A percentile compares a stretch with the other conserved stretches of the same genome.
Conservation (phyloP, 2,797 vertebrate genomes). For the Sylvilagus floridanus region DNA sequence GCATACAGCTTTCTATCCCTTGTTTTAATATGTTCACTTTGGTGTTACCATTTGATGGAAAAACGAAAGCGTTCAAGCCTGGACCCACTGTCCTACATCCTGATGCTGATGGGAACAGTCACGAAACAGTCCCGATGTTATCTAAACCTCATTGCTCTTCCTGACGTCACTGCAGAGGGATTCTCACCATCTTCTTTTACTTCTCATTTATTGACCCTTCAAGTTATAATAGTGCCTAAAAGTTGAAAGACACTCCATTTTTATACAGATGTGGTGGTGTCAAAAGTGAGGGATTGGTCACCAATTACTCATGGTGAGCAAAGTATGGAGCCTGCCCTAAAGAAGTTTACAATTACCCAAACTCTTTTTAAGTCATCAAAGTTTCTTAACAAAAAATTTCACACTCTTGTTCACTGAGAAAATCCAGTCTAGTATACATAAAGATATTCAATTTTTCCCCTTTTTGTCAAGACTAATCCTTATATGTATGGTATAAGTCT, state of each 20-base stretch:
- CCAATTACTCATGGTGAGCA: background rate
- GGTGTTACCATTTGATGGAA: background rate
- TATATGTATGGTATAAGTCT: background rate
- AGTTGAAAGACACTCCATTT: no score
- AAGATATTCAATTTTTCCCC: background rate
- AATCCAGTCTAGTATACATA: background rate
- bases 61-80: background rate
- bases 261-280: no score
- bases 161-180: no score
- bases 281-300: background rate
- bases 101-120: background rate
- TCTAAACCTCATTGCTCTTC: background rate
- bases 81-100: background rate
- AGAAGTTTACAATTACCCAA: background rate
- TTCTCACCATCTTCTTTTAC: background rate
- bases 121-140: background rate
- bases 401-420: background rate
- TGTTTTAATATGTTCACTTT: background rate
- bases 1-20: background rate
- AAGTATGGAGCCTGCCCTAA: background rate
- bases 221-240: no score
- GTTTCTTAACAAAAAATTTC: background rate
- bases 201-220: background rate
- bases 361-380: background rate
- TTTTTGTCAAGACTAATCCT: background rate